These are phyloP conservation scores for Drusus annulatus DNA, from an alignment of 1,140 invertebrate species.

Conservation along the genomic window DNA sequence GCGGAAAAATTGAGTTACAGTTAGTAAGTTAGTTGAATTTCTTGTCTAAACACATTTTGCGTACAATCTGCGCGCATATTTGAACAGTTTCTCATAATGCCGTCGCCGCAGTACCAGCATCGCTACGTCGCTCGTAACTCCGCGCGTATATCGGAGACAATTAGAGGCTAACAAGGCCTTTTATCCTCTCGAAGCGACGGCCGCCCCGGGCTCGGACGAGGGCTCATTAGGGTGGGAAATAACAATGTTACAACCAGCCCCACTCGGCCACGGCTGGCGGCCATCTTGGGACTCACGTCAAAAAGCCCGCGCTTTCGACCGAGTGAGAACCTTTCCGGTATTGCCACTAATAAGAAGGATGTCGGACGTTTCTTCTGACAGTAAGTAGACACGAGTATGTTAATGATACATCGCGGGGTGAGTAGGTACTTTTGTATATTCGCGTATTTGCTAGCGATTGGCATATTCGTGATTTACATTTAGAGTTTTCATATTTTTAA, in stretches of 20 bases:
- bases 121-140: background rate
- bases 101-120: too few species aligned
- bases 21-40: too few species aligned
- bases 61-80: too few species aligned
- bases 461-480: too few species aligned
- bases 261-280: slow-evolving; percentile 32
- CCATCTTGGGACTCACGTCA: slow-evolving; percentile 45
- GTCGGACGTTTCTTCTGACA: background rate
- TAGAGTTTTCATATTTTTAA: too few species aligned
- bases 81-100: too few species aligned
- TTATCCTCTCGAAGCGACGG: slow-evolving; percentile 28
- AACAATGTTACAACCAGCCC: slow-evolving; percentile 53
- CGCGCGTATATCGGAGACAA: slow-evolving; percentile 48
- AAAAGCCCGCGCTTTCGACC: slow-evolving; percentile 11
- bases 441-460: too few species aligned
- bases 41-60: too few species aligned
- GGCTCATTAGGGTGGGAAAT: slow-evolving; percentile 56
- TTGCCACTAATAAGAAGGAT: slow-evolving; percentile 11
- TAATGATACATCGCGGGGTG: too few species aligned
- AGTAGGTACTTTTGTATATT: too few species aligned
- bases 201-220: slow-evolving; percentile 30
- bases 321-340: slow-evolving; percentile 1
- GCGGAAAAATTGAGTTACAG: too few species aligned
- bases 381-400: too few species aligned
- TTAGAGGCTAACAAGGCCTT: slow-evolving; percentile 54